Base-by-base conservation (phyloP, 2,113 vertebrate species). In the Cnemophilus loriae region DNA sequence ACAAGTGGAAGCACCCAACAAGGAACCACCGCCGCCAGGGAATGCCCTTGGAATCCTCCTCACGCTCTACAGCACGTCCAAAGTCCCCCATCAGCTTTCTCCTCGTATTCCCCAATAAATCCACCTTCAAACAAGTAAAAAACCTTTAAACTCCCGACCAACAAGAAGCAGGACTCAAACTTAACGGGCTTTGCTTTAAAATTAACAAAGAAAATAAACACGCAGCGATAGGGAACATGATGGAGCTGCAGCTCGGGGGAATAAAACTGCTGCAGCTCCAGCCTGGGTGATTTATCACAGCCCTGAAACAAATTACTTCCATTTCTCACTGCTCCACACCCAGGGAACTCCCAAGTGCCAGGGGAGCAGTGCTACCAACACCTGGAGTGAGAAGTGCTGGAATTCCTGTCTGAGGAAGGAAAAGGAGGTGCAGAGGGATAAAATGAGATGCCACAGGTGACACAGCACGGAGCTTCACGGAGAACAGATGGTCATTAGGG, bases 121-220 rank as follows among this genome's bases (percentile, higher is more conserved):
- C 88, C 85, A 49, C 13, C 33, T 67, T 61, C 56, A 50, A 55
- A 81, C 32, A 27, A 65, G 41, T 49, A 22, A 87, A 69, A 87
- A 53, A 1, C 9, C 46, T 46, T 53, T 46, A 46, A 65, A 23
- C 61, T 64, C 64, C 68, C 0, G 1, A 33, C 16, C 73, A 78
- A 39, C 60, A 37, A 85, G 70, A 52, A 96, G 65, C 82, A 60
- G 69, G 11, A 75, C 21, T 53, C 78, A 44, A 64, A 68, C 33
- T 87, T 79, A 74, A 18, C 0, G 1, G 61, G 64, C 53, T 91
- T 76, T 56, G 56, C 87, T 87, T 95, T 52, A 57, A 89, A 96
- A 95, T 69, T 86, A 94, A 56, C 92, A 73, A 91, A 83, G 70
- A 85, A 95, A 96, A 95, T 23, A 80, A 93, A 94, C 87, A 79